Evolutionary conservation across 2,888 invertebrate genomes (phyloP).

Genomic region (Branchipolynoe longqiensis): DNA sequence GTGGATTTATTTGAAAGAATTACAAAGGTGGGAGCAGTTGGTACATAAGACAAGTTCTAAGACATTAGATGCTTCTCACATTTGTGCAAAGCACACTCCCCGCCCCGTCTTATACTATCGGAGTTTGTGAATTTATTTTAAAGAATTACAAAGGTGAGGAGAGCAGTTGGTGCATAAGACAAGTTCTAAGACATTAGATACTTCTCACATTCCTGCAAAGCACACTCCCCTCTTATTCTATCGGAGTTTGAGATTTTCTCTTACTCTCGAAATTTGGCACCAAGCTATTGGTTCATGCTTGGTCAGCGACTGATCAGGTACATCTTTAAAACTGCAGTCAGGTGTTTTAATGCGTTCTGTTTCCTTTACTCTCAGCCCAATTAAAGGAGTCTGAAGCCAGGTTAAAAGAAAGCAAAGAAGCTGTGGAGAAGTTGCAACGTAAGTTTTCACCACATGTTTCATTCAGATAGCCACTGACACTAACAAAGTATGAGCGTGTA

Average conservation of each 20-base stretch:
- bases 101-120: too few species aligned
- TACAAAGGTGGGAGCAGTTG: conserved; percentile 75
- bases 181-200: not conserved
- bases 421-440: conserved; percentile 81
- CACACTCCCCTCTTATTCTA: too few species aligned
- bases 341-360: conserved; percentile 3
- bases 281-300: too few species aligned
- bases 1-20: too few species aligned
- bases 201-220: not conserved
- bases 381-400: conserved; percentile 80
- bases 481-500: not conserved
- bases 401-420: conserved; percentile 80
- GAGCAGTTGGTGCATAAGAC: not conserved
- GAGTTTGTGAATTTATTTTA: too few species aligned
- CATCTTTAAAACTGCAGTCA: not conserved
- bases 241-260: too few species aligned
- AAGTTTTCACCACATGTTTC: conserved; percentile 70
- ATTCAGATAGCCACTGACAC: not conserved
- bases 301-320: not conserved
- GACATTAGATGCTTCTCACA: not conserved
- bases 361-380: conserved; percentile 71
- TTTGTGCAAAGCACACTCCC: not conserved
- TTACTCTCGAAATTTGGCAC: too few species aligned
- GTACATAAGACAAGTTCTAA: not conserved
- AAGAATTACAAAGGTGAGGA: too few species aligned